Evolutionary conservation across 2,113 vertebrate genomes (phyloP), one percentile per base, ranked within the genome.

Genomic region (Cyprinus carpio): DNA sequence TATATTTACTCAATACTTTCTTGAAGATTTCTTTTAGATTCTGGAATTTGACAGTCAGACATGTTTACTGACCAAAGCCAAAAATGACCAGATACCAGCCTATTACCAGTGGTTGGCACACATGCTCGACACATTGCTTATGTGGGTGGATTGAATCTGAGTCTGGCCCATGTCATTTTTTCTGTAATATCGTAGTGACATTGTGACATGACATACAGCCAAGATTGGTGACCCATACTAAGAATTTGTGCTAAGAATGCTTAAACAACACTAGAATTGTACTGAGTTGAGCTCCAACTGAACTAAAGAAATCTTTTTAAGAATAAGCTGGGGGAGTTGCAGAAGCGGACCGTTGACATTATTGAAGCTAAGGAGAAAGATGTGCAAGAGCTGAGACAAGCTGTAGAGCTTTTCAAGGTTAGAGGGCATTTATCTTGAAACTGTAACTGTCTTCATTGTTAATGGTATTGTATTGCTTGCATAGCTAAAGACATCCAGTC

Each of bases 241-340:
- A n/a, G n/a, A n/a, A n/a, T n/a, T n/a, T n/a, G n/a, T 31, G 31
- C 31, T 71, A 40, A 34, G n/a, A 78, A 37, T 11, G 34, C 7
- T 64, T 72, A 1, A 18, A 51, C n/a, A 37, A 25, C 16, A 18
- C 3, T 54, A 20, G 1, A 27, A 58, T 13, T 31, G n/a, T 27
- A 40, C 65, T 76, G 15, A 69, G 54, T 72, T 29, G 9, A 6
- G 29, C 34, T n/a, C 3, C 3, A 18, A 25, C 3, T 58, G 25
- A 56, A 56, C 54, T 56, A 2, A 58, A 58, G 8, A 3, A 40
- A 18, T 77, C 20, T 31, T 81, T 84, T 81, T 18, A 43, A 88
- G 87, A 58, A 72, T 11, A 51, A 88, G 72, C 65, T 88, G 74
- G 40, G 15, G 23, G 74, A 76, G 65, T 43, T 87, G 78, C 85